Percentiles rank a stretch among this genome's conserved stretches.
phyloP scores from a whole-genome alignment of 1,140 invertebrate species.

The Neelides sp. region DNA sequence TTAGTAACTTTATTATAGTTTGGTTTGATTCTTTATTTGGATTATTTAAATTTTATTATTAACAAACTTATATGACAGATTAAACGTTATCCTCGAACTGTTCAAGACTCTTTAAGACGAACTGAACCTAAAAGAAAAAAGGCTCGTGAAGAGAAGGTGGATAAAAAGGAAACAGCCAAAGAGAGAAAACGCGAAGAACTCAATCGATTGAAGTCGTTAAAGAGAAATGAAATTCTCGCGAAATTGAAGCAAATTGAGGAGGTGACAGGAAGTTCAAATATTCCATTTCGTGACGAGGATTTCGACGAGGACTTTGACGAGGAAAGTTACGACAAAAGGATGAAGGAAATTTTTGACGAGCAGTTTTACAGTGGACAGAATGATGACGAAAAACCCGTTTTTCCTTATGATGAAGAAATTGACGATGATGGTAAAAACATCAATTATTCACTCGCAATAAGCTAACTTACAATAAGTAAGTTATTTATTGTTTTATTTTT shows the following conservation, averaged over 20 bases:
- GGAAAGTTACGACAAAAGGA: slow-evolving; percentile 68
- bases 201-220: slow-evolving; percentile 69
- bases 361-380: slow-evolving; percentile 64
- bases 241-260: slow-evolving; percentile 76
- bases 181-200: slow-evolving; percentile 70
- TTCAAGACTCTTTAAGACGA: slow-evolving; percentile 66
- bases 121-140: slow-evolving; percentile 64
- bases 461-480: too few relatives aligned
- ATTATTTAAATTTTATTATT: slow-evolving; percentile 15
- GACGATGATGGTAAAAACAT: slow-evolving; percentile 31
- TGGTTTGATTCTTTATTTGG: slow-evolving; percentile 19
- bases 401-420: slow-evolving; percentile 62
- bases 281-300: slow-evolving; percentile 46
- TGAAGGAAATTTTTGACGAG: slow-evolving; percentile 75
- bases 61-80: slow-evolving; percentile 43
- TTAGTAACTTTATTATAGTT: slow-evolving; percentile 9
- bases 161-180: slow-evolving; percentile 71
- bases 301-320: slow-evolving; percentile 88
- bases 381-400: slow-evolving; percentile 62
- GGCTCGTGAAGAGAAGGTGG: slow-evolving; percentile 59
- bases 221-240: slow-evolving; percentile 77
- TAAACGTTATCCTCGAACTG: slow-evolving; percentile 76
- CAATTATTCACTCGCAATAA: not conserved
- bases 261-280: slow-evolving; percentile 62
- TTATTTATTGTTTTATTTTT: not conserved